Percentiles rank a stretch among this genome's conserved stretches.
Evolutionary conservation across 1,140 invertebrate species (phyloP).

Genomic region (Pachypeltis micranthus): DNA sequence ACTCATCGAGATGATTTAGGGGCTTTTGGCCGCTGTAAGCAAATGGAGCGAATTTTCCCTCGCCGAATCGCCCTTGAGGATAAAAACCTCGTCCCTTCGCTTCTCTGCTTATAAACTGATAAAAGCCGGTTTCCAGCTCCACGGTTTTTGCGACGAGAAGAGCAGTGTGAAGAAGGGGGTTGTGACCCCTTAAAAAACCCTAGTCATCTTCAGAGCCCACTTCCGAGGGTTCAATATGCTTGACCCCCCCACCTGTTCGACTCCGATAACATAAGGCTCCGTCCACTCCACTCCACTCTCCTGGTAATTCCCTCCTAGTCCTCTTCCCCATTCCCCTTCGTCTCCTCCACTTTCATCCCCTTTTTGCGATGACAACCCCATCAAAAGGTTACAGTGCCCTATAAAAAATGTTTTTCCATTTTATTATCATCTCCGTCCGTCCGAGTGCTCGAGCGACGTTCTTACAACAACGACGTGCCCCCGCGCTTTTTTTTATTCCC

Average conservation of each 20-base stretch:
- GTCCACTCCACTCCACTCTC: neutral
- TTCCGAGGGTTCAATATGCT: conserved; percentile 14
- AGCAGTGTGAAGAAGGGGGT: neutral
- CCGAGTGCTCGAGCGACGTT: no score
- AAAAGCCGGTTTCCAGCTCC: neutral
- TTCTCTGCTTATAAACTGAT: conserved; percentile 13
- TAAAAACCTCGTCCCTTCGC: neutral
- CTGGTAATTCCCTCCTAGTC: neutral
- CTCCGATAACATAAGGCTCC: conserved; percentile 13
- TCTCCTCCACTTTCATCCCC: neutral
- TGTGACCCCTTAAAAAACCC: neutral
- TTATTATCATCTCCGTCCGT: conserved; percentile 8
- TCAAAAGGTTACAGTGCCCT: conserved; percentile 13
- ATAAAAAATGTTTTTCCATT: conserved; percentile 17
- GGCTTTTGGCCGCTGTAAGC: no score
- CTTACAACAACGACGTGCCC: no score
- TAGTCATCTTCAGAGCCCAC: neutral
- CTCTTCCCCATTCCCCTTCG: neutral
- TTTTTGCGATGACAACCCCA: conserved; percentile 10
- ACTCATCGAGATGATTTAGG: no score
- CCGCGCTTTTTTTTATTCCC: no score
- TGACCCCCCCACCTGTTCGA: conserved; percentile 14
- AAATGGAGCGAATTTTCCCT: conserved; percentile 11
- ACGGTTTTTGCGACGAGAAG: neutral
- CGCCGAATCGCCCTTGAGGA: neutral